phyloP scores from a whole-genome alignment of 2,797 vertebrate genomes.

The Periparus ater region DNA sequence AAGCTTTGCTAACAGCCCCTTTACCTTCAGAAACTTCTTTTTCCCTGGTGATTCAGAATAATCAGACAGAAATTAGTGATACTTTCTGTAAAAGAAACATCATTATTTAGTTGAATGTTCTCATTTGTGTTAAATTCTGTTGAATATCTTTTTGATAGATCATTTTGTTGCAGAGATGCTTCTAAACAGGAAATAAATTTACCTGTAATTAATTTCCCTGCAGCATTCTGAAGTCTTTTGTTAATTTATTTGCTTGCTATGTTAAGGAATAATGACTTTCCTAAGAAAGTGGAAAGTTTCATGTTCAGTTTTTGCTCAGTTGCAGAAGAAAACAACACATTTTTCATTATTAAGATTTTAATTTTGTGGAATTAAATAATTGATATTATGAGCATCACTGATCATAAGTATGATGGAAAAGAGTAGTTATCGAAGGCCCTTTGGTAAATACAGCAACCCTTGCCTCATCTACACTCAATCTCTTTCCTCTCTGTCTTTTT shows the following conservation, averaged over 20 bases:
- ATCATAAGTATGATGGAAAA: neutral
- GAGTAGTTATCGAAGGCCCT: neutral
- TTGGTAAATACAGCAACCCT: neutral
- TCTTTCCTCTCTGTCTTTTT: neutral
- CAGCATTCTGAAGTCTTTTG: neutral
- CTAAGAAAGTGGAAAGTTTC: neutral
- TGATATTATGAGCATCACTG: neutral
- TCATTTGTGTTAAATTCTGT: neutral
- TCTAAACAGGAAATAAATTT: neutral
- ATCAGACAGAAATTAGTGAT: neutral
- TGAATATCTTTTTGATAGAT: neutral
- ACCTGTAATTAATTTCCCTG: neutral
- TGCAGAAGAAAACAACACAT: neutral
- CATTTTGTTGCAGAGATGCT: neutral
- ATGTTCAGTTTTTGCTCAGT: neutral
- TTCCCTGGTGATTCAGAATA: neutral
- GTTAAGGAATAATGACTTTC: neutral
- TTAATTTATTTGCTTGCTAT: neutral
- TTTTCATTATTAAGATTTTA: neutral
- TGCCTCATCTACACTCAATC: neutral
- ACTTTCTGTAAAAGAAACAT: neutral
- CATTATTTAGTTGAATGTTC: neutral
- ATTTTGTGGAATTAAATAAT: neutral
- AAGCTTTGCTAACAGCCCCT: neutral
- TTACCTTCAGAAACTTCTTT: neutral